Percentiles rank a stretch among this genome's conserved stretches.
Conservation (phyloP, 1,140 invertebrate species). For the Nymphalis io region DNA sequence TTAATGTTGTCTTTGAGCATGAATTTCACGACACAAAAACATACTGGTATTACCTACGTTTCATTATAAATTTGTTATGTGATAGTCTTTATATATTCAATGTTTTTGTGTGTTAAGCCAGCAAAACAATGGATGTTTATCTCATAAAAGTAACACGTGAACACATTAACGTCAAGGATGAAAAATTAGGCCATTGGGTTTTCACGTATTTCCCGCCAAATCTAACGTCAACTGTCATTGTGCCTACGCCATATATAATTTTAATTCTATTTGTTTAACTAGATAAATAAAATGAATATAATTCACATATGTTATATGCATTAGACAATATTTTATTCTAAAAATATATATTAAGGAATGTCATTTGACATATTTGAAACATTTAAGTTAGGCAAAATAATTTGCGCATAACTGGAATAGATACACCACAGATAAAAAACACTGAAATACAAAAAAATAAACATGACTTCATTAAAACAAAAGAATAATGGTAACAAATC, state of each 20-base stretch:
- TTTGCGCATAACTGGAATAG: too few relatives aligned
- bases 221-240: constrained; percentile 52
- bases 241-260: constrained; percentile 32
- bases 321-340: too few relatives aligned
- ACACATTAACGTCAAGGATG: constrained; percentile 25
- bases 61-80: not conserved
- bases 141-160: constrained; percentile 16
- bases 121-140: constrained; percentile 1
- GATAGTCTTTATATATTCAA: not conserved
- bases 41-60: too few relatives aligned
- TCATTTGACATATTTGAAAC: too few relatives aligned
- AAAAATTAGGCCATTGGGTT: constrained; percentile 41
- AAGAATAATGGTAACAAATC: too few relatives aligned
- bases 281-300: not conserved
- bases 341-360: too few relatives aligned
- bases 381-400: too few relatives aligned
- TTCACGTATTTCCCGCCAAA: constrained; percentile 43
- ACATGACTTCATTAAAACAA: too few relatives aligned
- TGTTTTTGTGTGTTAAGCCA: not conserved
- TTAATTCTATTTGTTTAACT: constrained; percentile 4
- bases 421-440: too few relatives aligned
- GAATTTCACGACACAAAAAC: too few relatives aligned
- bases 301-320: not conserved
- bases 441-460: too few relatives aligned
- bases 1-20: too few relatives aligned